Base-by-base conservation (phyloP, 2,113 vertebrate species). In the Seriola quinqueradiata region DNA sequence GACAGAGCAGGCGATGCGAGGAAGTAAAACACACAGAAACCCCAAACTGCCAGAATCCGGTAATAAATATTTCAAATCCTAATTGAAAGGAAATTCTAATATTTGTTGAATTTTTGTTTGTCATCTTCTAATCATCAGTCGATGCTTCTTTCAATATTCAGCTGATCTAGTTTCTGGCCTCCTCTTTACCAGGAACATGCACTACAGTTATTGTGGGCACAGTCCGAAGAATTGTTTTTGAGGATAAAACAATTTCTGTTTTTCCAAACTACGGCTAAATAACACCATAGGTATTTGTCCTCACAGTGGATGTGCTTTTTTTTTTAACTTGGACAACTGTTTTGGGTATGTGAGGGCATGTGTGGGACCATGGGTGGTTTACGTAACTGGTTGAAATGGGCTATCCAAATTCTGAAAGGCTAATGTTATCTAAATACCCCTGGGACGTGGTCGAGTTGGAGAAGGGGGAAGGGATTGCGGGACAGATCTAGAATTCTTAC, bases 401-500 rank as follows among this genome's bases (percentile, higher is more conserved):
- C 40, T 65, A 23, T 70, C 64, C 65, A 9, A 74, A 79, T 68
- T 75, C 77, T 2, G 14, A 83, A 83, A 70, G 75, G 59, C 52
- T 86, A 82, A 77, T 8, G 28, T 66, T 86, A 60, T 68, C 68
- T 83, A 78, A 86, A 87, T 42, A 44, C 28, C 72, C 2, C 55
- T 36, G 12, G 46, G 58, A 64, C 64, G 25, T 21, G 44, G 54
- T 14, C 2, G 28, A 42, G 40, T 38, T 25, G 32, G 14, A 58
- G 48, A 54, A 32, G 10, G 57, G 5, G 16, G 38, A 13, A 7
- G 50, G 54, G 23, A 13, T 23, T 57, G 32, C 42, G 23, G 16
- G 55, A n/a, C 57, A 75, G 48, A 72, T 66, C 36, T 77, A 72
- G 61, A 78, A 16, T 84, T 67, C 76, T 88, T 79, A 83, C 82